These are phyloP conservation scores for Oceanodroma tethys DNA, from an alignment of 2,113 vertebrate species.

Conservation along the genomic window DNA sequence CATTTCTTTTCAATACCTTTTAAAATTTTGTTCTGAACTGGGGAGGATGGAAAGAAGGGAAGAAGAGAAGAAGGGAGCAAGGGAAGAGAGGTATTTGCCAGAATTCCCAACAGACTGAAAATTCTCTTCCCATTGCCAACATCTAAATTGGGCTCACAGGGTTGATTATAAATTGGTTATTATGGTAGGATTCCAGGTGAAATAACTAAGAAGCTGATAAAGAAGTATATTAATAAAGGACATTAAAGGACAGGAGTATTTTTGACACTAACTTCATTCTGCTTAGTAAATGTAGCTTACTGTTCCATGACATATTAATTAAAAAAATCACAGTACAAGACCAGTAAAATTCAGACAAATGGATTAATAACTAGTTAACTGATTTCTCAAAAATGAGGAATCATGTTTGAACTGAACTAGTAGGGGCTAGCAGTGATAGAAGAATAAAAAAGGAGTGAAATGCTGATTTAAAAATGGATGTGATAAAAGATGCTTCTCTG, in stretches of 20 bases:
- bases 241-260: neutral
- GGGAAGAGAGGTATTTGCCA: neutral
- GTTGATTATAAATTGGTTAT: neutral
- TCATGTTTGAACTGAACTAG: neutral
- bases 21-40: neutral
- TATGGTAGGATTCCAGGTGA: neutral
- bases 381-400: neutral
- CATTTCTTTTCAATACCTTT: neutral
- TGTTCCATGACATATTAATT: neutral
- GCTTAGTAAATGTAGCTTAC: neutral
- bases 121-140: neutral
- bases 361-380: neutral
- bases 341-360: neutral
- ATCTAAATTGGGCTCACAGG: neutral
- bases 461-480: neutral
- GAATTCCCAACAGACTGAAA: neutral
- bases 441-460: neutral
- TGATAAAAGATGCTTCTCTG: neutral
- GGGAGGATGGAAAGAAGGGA: neutral
- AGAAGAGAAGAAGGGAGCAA: neutral
- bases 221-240: neutral
- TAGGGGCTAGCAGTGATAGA: neutral
- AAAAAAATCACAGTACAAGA: neutral
- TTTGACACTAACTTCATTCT: neutral
- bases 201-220: neutral